Evolutionary conservation across 2,113 vertebrate genomes (phyloP).

Genomic region (Xenopus laevis): DNA sequence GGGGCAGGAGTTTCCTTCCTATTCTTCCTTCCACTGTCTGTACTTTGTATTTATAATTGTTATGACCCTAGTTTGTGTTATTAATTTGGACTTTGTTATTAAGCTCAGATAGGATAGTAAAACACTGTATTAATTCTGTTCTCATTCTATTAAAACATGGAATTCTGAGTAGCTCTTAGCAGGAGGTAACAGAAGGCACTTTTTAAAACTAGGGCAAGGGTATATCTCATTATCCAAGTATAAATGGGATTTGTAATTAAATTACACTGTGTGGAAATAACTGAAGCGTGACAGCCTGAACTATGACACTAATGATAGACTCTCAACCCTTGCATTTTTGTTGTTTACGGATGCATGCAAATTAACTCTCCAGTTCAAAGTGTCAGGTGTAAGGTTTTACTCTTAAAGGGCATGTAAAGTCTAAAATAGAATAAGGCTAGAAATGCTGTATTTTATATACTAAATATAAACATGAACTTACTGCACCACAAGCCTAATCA

Average conservation of each 20-base stretch:
- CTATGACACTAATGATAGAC: constrained; percentile 32
- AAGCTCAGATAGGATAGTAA: constrained; percentile 30
- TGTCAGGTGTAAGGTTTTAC: not conserved
- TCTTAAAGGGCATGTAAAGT: no score
- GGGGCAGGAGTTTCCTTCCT: no score
- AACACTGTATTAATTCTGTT: no score
- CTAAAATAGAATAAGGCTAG: no score
- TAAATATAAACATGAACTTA: no score
- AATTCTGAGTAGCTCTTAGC: constrained; percentile 29
- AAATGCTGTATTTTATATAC: no score
- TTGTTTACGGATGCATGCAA: constrained; percentile 21
- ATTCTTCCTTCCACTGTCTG: no score
- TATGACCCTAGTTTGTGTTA: no score
- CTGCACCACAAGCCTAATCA: no score
- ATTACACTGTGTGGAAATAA: constrained; percentile 20
- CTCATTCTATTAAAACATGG: constrained; percentile 34
- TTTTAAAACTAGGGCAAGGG: constrained; percentile 3
- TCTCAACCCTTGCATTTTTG: constrained; percentile 19
- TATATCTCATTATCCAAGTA: constrained; percentile 20
- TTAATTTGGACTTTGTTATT: constrained; percentile 34
- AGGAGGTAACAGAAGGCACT: constrained; percentile 5
- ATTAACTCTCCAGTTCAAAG: not conserved
- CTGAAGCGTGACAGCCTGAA: constrained; percentile 29
- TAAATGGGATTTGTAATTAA: constrained; percentile 38
- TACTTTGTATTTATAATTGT: no score